Evolutionary conservation across 2,888 invertebrate genomes (phyloP).

Genomic region (Chymomyza fuscimana): DNA sequence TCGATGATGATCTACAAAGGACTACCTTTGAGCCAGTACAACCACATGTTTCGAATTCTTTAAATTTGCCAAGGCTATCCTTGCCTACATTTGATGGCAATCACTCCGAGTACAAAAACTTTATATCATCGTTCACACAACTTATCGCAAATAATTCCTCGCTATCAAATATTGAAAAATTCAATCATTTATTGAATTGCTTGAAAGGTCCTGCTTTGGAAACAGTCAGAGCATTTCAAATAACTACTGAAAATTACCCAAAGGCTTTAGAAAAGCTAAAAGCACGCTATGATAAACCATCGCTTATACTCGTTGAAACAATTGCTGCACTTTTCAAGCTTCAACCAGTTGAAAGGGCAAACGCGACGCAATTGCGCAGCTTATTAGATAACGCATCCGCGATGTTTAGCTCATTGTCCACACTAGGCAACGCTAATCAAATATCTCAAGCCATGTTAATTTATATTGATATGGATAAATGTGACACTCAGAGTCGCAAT

Average conservation of each 20-base stretch:
- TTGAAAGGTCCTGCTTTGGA: neutral
- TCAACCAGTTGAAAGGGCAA: neutral
- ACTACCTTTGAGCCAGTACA: neutral
- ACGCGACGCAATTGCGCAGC: neutral
- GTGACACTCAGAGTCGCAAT: neutral
- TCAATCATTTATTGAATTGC: neutral
- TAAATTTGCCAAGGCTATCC: slow-evolving; percentile 8
- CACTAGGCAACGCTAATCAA: neutral
- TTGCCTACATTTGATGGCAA: slow-evolving; percentile 21
- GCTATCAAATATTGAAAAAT: too few relatives aligned
- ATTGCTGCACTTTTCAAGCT: neutral
- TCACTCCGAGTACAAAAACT: slow-evolving; percentile 21
- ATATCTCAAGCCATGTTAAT: neutral
- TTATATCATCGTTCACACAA: too few relatives aligned
- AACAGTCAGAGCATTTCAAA: neutral
- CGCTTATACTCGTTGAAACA: neutral
- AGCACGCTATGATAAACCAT: neutral
- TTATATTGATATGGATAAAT: neutral
- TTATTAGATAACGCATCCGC: neutral
- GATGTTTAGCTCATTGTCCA: too few relatives aligned
- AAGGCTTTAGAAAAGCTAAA: slow-evolving; percentile 20
- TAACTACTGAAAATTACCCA: neutral
- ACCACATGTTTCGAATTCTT: neutral
- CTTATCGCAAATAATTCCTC: too few relatives aligned
- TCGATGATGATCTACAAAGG: neutral